Evolutionary conservation across 2,888 invertebrate genomes (phyloP), one percentile per base, ranked within the genome.

Genomic region (Tenthredo scrophulariae): DNA sequence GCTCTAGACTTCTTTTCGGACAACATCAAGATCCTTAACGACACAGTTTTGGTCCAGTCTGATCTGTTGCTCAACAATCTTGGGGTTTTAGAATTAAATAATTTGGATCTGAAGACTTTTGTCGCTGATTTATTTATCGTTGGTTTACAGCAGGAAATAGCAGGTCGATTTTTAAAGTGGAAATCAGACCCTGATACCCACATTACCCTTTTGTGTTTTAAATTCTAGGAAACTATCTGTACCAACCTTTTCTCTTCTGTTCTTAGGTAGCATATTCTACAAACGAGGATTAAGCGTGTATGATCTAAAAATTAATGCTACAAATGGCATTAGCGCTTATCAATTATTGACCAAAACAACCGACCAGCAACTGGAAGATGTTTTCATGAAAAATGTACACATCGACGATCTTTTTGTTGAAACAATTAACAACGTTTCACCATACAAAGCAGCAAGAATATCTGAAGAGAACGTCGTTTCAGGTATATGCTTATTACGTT

Each of bases 401-500:
- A 88, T 90, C 10, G 84, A 88, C 50, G 67, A 89, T 84, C 72
- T 92, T 6, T 18, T 86, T 18, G 89, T 88, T 2, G 88, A 89
- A 15, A 88, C 72, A 22, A 87, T 92, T 40, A 92, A 92, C 40
- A 90, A 89, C 0, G 86, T 91, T 2, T 84, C 86, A 0, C 75
- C 91, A 13, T 84, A 88, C 0, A 85, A 90, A 82, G 89, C 89
- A 75, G 92, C 92, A 2, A 89, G 89, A 87, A 87, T 89, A 43
- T 90, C 91, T 2, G 86, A 86, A 6, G 84, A 88, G 62, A 92
- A 92, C 84, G 84, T 90, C 62, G 89, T 92, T 54, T 88, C 88
- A 88, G 92, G 92, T 90, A 88, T 82, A 50, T 84, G 58, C 67
- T 77, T n/a, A 62, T 1, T 26, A 33, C 7, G 6, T 37, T 67